Evolutionary conservation across 2,888 invertebrate species (phyloP), one percentile per base, ranked within the genome.

Genomic region (Oscheius sp.): DNA sequence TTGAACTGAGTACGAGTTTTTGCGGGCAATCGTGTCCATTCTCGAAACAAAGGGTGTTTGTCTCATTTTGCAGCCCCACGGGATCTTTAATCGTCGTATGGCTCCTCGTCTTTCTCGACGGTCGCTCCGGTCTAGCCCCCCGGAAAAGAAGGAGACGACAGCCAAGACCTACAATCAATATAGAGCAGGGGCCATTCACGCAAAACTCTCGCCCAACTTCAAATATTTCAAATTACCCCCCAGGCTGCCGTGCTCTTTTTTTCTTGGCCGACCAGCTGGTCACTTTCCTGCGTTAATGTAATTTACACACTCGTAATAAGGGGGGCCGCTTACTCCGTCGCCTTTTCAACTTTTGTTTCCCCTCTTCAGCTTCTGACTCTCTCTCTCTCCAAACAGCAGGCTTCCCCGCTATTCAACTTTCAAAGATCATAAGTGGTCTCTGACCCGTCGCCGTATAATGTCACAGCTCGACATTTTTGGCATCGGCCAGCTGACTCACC

Each of bases 101-200:
- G 18, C 16, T 61, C 21, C 2, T 43, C 18, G 7, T 61, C 12
- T 25, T 27, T n/a, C 27, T n/a, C 29, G 27, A 58, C 29, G 9
- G 21, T 25, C 27, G 0, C n/a, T n/a, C 16, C 49, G 49, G 49
- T 49, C 49, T 18, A 13, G 16, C 49, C 49, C n/a, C 66, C 49
- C 46, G 66, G 52, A 66, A 61, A 66, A 66, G 66, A 66, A 66
- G 66, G 66, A 66, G 66, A 66, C 66, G 66, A 66, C 66, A 66
- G 66, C 66, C 66, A 25, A 41, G 61, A 41, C 35, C 61, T 49
- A 46, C 66, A 66, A 66, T 66, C 66, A 66, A 66, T 66, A 66
- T 66, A 66, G 66, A 52, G 66, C 66, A 52, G 66, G 35, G 61
- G 66, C 66, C 66, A 66, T 66, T 66, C 66, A 66, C 66, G 52